Evolutionary conservation across 2,113 vertebrate species (phyloP).

Genomic region (Pluvianellus socialis): DNA sequence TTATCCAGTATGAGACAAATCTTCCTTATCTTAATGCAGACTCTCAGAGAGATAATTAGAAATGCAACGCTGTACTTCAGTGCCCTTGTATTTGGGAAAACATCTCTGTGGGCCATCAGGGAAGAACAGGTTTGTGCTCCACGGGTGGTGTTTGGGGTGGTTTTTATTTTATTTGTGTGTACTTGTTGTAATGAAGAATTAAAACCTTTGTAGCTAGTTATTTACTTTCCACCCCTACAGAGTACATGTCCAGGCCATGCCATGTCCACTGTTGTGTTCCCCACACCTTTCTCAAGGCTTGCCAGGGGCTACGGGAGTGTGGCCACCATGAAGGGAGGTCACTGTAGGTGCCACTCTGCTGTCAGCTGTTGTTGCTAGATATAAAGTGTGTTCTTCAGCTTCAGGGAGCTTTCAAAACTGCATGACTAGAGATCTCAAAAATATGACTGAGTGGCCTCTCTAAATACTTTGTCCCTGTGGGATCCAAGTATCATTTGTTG

Average conservation of each 20-base stretch:
- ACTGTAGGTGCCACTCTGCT: neutral
- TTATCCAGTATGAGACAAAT: neutral
- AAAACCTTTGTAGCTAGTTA: neutral
- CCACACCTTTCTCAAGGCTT: neutral
- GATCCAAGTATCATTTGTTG: neutral
- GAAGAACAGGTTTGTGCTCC: neutral
- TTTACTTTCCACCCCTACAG: neutral
- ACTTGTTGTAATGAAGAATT: neutral
- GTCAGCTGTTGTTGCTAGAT: neutral
- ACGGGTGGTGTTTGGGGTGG: neutral
- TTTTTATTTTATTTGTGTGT: neutral
- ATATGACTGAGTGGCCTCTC: neutral
- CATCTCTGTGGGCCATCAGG: neutral
- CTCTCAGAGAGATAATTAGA: neutral
- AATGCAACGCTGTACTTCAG: neutral
- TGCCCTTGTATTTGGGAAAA: neutral
- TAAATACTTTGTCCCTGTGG: neutral
- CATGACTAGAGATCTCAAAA: neutral
- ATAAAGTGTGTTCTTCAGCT: neutral
- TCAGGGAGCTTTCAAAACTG: neutral
- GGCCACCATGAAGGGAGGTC: neutral
- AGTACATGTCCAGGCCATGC: neutral
- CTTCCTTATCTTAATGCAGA: neutral
- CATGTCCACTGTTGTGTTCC: rapidly evolving
- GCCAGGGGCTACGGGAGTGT: neutral